Base-by-base conservation (phyloP, 2,888 invertebrate species). In the Microctonus brassicae region DNA sequence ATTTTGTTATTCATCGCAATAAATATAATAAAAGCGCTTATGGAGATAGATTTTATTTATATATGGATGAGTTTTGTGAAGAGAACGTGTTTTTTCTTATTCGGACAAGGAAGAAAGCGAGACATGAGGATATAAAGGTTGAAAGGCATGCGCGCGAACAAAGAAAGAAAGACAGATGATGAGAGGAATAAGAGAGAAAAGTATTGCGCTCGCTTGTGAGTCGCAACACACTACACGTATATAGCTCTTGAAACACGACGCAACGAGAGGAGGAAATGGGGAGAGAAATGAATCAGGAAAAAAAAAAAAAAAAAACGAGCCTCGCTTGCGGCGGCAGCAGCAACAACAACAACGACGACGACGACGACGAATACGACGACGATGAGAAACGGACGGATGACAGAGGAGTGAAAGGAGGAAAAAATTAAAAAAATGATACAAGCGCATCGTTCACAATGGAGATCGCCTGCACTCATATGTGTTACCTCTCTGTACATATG, bases 241-340 rank as follows among this genome's bases (percentile, higher is more conserved):
- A 52, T 39, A 57, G 22, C 17, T 39, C 26, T 36, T 57, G 66
- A 66, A 66, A 36, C 57, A 55, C 55, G 66, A 66, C 66, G 55
- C 57, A 57, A 29, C n/a, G 66, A 58, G 20, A 7, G 29, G n/a
- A 58, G 58, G 33, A 33, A 58, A 58, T 58, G 29, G 33, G 76
- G 75, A 57, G 73, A 69, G 76, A 47, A 60, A 61, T 47, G 68
- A 26, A 47, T 20, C 47, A 33, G 26, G 26, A 66, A 60, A 62
- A 62, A 39, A n/a, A n/a, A n/a, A 66, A 60, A 62, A 62, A 39
- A n/a, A n/a, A n/a, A n/a, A n/a, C n/a, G 60, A 29, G 39, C 20
- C 47, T 62, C n/a, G 24, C 11, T 47, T 24, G 42, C 24, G 39
- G 36, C 24, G 61, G 33, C 17, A 13, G 17, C 61, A 20, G n/a